phyloP scores from a whole-genome alignment of 2,888 invertebrate genomes.

The Lysandra bellargus region DNA sequence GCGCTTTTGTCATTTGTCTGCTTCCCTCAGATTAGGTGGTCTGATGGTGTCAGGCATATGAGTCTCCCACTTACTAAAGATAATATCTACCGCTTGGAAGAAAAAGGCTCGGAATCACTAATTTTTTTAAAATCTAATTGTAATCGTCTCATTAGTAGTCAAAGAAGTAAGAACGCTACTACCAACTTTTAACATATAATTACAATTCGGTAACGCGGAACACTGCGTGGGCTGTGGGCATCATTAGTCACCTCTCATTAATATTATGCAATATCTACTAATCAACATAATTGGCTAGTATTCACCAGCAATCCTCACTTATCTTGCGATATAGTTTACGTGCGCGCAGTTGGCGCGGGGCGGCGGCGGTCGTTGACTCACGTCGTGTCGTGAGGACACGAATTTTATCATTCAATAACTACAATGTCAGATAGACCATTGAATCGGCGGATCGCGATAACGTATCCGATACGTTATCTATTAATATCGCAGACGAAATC shows the following conservation, averaged over 20 bases:
- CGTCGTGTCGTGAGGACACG: constrained; percentile 41
- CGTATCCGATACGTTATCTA: background rate
- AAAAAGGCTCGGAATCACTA: too few species aligned
- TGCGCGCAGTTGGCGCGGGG: constrained; percentile 38
- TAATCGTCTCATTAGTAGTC: background rate
- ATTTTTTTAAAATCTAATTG: background rate
- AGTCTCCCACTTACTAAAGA: too few species aligned
- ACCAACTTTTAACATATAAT: background rate
- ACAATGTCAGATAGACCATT: constrained; percentile 43
- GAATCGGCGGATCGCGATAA: constrained; percentile 32
- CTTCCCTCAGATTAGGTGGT: too few species aligned
- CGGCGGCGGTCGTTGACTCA: constrained; percentile 47
- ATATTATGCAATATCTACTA: constrained; percentile 29
- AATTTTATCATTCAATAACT: constrained; percentile 43
- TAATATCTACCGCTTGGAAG: too few species aligned
- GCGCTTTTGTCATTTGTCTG: too few species aligned
- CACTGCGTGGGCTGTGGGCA: background rate
- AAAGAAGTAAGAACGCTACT: too few species aligned
- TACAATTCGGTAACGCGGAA: constrained; percentile 5
- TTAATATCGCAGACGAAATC: constrained; percentile 14
- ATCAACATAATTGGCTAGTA: constrained; percentile 21
- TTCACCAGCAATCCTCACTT: constrained; percentile 33
- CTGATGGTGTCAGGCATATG: too few species aligned
- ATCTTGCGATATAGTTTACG: constrained; percentile 41
- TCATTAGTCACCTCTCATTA: background rate